Evolutionary conservation across 2,797 vertebrate genomes (phyloP).

Genomic region (Alectoris magna): DNA sequence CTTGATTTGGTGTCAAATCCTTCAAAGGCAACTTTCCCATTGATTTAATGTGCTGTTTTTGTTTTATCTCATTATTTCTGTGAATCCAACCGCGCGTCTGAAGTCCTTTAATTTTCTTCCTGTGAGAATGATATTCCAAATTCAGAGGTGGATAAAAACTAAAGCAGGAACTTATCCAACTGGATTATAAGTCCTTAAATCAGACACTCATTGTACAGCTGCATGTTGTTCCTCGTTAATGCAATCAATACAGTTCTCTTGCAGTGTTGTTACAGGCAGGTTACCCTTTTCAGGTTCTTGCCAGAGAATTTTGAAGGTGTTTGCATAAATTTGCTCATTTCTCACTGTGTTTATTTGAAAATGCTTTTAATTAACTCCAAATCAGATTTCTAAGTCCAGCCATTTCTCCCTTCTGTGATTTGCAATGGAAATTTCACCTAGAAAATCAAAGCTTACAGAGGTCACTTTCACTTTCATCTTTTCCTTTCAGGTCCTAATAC

Average conservation of each 20-base stretch:
- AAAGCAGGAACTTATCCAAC: not conserved
- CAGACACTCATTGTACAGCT: not conserved
- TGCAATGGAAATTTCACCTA: not conserved
- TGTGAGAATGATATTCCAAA: not conserved
- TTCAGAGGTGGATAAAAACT: conserved; percentile 26
- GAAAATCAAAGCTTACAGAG: conserved; percentile 22
- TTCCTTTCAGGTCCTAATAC: conserved; percentile 5
- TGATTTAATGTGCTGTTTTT: not conserved
- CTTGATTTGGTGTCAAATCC: not conserved
- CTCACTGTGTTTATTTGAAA: not conserved
- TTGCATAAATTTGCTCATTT: not conserved
- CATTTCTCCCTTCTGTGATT: not conserved
- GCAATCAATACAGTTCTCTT: not conserved
- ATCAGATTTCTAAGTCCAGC: conserved; percentile 5
- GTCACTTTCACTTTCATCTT: not conserved
- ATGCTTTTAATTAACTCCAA: not conserved
- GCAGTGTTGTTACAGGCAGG: not conserved
- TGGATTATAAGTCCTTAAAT: not conserved
- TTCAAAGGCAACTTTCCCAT: not conserved
- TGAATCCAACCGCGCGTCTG: not conserved
- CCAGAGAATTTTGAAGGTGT: not conserved
- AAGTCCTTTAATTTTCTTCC: conserved; percentile 24
- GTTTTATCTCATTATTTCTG: conserved; percentile 24
- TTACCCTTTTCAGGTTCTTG: not conserved
- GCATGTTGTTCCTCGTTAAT: not conserved